phyloP scores from a whole-genome alignment of 2,888 invertebrate species.

The Fragum whitleyi region DNA sequence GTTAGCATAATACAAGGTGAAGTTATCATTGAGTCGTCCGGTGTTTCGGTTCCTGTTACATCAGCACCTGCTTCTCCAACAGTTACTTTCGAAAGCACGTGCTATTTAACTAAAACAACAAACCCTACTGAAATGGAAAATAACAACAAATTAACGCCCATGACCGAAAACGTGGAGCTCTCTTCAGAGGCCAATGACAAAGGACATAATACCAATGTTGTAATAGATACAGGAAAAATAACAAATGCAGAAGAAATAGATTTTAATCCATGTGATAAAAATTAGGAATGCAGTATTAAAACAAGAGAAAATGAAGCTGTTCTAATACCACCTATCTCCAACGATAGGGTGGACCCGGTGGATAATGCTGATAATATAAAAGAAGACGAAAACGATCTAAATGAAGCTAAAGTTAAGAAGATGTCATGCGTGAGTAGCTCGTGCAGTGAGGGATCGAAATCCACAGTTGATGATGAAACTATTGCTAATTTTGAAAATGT shows the following conservation, averaged over 20 bases:
- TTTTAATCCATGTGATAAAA: too few species aligned
- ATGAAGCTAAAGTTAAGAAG: background rate
- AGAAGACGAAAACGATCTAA: background rate
- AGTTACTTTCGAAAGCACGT: background rate
- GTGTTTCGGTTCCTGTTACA: slow-evolving; percentile 22
- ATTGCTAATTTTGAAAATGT: slow-evolving; percentile 28
- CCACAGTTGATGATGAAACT: slow-evolving; percentile 25
- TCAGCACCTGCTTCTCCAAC: background rate
- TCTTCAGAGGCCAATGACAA: background rate
- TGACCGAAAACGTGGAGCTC: background rate
- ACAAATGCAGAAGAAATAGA: background rate
- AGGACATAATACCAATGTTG: background rate
- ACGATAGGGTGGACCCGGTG: too few species aligned
- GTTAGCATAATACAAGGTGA: slow-evolving; percentile 26
- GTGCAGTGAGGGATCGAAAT: slow-evolving; percentile 15
- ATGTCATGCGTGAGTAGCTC: background rate
- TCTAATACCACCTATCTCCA: too few species aligned
- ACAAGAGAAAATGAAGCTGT: too few species aligned
- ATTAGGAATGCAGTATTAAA: too few species aligned
- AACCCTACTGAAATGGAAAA: background rate
- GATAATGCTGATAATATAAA: too few species aligned
- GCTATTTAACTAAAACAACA: background rate
- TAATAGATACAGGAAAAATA: background rate
- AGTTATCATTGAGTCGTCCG: slow-evolving; percentile 28
- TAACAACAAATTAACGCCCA: background rate